These are phyloP conservation scores for Pasiphila rectangulata DNA, from an alignment of 2,888 invertebrate species.

Conservation along the genomic window DNA sequence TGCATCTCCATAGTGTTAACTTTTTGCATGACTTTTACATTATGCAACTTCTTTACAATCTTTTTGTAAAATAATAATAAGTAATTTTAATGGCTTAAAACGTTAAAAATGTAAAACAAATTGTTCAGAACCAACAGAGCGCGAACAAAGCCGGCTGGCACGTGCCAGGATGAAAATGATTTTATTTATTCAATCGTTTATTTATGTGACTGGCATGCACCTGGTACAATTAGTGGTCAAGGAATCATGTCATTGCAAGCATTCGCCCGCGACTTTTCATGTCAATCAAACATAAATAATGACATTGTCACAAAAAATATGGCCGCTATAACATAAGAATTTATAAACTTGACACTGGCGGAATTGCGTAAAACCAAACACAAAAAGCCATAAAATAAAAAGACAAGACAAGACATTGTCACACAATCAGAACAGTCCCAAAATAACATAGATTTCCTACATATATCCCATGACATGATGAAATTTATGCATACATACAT, in stretches of 20 bases:
- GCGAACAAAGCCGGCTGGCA: slow-evolving; percentile 41
- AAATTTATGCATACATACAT: too few relatives aligned
- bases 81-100: too few relatives aligned
- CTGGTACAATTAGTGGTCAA: slow-evolving; percentile 29
- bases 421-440: too few relatives aligned
- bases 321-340: too few relatives aligned
- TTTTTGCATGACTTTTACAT: slow-evolving; percentile 26
- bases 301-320: too few relatives aligned
- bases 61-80: too few relatives aligned
- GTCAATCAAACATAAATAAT: not conserved
- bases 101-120: not conserved
- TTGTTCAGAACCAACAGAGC: slow-evolving; percentile 48
- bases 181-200: slow-evolving; percentile 14
- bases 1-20: slow-evolving; percentile 72
- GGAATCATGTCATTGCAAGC: not conserved
- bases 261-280: not conserved
- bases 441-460: too few relatives aligned
- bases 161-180: slow-evolving; percentile 36
- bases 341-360: too few relatives aligned
- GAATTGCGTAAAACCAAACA: too few relatives aligned
- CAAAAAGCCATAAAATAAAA: too few relatives aligned
- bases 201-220: slow-evolving; percentile 42
- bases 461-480: too few relatives aligned
- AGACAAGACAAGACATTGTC: too few relatives aligned
- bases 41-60: not conserved